phyloP scores from a whole-genome alignment of 2,113 vertebrate genomes.

The Sminthopsis crassicaudata region DNA sequence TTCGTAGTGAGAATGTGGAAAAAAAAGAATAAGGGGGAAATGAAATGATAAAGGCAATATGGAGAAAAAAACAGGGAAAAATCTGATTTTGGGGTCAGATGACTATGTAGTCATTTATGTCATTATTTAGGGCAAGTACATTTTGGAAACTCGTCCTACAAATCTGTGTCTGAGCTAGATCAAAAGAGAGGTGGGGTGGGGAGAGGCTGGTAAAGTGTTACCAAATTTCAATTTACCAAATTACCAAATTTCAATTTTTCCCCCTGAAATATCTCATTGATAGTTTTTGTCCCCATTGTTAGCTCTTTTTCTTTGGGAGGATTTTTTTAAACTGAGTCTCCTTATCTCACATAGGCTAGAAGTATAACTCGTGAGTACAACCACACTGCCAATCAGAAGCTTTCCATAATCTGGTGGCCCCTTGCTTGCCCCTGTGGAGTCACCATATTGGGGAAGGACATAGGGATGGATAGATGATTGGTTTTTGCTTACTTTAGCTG shows the following conservation, averaged over 20 bases:
- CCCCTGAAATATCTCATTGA: not conserved
- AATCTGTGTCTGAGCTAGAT: not conserved
- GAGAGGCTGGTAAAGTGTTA: not conserved
- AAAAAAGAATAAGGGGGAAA: not conserved
- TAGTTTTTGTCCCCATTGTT: not conserved
- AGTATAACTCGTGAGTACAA: not conserved
- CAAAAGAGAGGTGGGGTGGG: not conserved
- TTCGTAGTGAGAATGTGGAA: not conserved
- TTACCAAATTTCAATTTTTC: not conserved
- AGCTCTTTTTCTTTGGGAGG: not conserved
- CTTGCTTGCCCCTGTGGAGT: not conserved
- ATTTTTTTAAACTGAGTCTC: not conserved
- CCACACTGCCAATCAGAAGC: not conserved
- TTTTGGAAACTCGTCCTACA: not conserved
- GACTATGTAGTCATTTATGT: not conserved
- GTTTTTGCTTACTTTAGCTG: not conserved
- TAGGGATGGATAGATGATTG: not conserved
- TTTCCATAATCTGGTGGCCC: not conserved
- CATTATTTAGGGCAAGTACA: not conserved
- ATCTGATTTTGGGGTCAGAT: not conserved
- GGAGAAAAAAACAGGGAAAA: not conserved
- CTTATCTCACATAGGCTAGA: not conserved
- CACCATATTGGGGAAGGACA: not conserved
- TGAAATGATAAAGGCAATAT: not conserved
- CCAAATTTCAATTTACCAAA: not conserved